Conservation (phyloP, 1,140 invertebrate species). For the Lysiphlebus fabarum region DNA sequence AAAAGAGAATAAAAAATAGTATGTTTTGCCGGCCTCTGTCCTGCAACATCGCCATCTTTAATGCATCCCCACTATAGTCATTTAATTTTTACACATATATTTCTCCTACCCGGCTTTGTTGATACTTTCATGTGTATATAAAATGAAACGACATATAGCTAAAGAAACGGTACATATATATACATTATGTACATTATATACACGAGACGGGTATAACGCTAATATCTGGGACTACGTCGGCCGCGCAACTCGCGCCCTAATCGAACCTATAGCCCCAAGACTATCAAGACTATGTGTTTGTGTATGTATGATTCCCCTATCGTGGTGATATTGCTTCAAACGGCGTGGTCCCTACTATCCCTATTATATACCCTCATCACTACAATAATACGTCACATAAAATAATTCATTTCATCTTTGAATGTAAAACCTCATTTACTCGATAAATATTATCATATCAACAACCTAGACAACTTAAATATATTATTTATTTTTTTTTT, state of each 20-base stretch:
- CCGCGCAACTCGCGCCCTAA: conserved; percentile 47
- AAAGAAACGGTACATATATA: too few species aligned
- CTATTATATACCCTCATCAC: conserved; percentile 18
- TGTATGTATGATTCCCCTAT: too few species aligned
- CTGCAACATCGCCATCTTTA: conserved; percentile 17
- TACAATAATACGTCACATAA: too few species aligned
- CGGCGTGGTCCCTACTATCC: conserved; percentile 17
- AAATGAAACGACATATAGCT: too few species aligned
- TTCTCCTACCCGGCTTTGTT: conserved; percentile 23
- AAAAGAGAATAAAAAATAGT: too few species aligned
- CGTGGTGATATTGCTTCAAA: neutral
- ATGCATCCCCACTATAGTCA: neutral
- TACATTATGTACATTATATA: too few species aligned
- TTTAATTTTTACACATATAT: conserved; percentile 5
- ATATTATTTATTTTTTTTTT: too few species aligned
- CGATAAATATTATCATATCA: too few species aligned
- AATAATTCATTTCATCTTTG: too few species aligned
- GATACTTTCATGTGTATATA: conserved; percentile 31
- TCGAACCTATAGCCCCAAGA: conserved; percentile 33
- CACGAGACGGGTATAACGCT: conserved; percentile 35
- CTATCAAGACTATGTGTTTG: too few species aligned
- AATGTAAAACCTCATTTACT: too few species aligned
- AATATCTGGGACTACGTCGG: conserved; percentile 51
- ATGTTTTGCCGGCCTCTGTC: conserved; percentile 26
- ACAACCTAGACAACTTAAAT: too few species aligned